A percentile compares a stretch with the other conserved stretches of the same genome.
These are phyloP conservation scores for western clawed frog (Xenopus tropicalis) DNA, from an alignment of 2,113 vertebrate genomes.

Conservation along the genomic window DNA sequence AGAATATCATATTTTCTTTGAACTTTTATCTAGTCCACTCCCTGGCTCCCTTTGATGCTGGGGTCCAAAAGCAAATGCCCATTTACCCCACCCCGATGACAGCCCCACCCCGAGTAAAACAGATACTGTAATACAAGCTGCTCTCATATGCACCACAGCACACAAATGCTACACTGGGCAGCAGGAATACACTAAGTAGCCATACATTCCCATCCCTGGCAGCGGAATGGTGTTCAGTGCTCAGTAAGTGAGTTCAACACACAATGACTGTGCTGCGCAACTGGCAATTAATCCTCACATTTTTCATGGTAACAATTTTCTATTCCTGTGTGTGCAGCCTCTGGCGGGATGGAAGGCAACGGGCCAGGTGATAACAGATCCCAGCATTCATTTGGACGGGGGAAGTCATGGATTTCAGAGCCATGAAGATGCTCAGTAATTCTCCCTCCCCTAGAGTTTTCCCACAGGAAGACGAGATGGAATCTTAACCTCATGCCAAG, in stretches of 20 bases:
- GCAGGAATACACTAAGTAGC: neutral
- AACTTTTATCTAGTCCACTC: no score
- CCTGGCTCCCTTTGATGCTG: no score
- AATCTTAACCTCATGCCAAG: constrained; percentile 52
- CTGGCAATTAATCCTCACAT: constrained; percentile 1
- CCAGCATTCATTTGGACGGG: constrained; percentile 54
- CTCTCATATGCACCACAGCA: no score
- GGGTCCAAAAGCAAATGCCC: no score
- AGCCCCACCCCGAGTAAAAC: no score
- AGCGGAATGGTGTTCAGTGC: neutral
- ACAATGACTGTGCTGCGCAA: neutral
- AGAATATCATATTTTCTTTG: no score
- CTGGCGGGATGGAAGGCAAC: neutral
- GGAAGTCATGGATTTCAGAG: constrained; percentile 57
- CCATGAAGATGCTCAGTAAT: constrained; percentile 40
- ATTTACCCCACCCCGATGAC: no score
- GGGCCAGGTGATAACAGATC: constrained; percentile 24
- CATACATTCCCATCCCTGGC: neutral
- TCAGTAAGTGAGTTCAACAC: neutral
- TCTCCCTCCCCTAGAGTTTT: constrained; percentile 62
- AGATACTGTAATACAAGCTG: no score
- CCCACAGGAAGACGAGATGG: constrained; percentile 55
- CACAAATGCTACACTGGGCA: no score
- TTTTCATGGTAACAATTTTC: constrained; percentile 23
- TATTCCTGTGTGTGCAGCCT: constrained; percentile 4